phyloP scores from a whole-genome alignment of 2,797 vertebrate genomes.

The Acanthiza pusilla region DNA sequence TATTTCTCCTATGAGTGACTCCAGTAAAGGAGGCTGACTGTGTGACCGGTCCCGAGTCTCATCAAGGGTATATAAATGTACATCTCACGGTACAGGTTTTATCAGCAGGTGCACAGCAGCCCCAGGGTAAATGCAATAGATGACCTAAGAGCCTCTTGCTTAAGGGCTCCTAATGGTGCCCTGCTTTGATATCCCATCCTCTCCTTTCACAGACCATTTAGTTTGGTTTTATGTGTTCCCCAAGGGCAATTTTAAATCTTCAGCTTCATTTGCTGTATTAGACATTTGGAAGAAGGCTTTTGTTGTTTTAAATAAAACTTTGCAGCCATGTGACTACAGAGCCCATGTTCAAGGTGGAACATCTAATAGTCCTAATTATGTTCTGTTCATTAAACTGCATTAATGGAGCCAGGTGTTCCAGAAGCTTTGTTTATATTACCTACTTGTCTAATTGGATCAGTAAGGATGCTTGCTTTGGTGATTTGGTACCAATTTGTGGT shows the following conservation, averaged over 20 bases:
- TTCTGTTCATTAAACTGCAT: constrained; percentile 23
- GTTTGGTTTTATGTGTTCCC: neutral
- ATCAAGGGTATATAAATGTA: neutral
- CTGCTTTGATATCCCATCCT: neutral
- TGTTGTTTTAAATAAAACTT: constrained; percentile 29
- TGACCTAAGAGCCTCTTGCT: neutral
- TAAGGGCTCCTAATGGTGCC: neutral
- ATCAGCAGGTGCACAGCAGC: neutral
- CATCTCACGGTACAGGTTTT: neutral
- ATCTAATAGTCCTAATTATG: neutral
- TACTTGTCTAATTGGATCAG: constrained; percentile 25
- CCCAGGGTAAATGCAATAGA: neutral
- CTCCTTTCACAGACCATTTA: constrained; percentile 1
- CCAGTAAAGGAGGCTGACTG: neutral
- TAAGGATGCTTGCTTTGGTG: neutral
- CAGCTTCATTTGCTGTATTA: constrained; percentile 33
- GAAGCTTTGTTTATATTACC: constrained; percentile 14
- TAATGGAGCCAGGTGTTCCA: neutral
- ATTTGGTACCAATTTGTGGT: neutral
- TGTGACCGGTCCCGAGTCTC: neutral
- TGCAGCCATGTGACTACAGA: neutral
- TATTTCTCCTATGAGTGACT: neutral
- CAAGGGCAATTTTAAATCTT: constrained; percentile 1
- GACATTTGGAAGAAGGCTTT: neutral
- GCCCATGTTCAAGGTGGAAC: neutral